Evolutionary conservation across 2,888 invertebrate species (phyloP).

Genomic region (Calameuta idolon): DNA sequence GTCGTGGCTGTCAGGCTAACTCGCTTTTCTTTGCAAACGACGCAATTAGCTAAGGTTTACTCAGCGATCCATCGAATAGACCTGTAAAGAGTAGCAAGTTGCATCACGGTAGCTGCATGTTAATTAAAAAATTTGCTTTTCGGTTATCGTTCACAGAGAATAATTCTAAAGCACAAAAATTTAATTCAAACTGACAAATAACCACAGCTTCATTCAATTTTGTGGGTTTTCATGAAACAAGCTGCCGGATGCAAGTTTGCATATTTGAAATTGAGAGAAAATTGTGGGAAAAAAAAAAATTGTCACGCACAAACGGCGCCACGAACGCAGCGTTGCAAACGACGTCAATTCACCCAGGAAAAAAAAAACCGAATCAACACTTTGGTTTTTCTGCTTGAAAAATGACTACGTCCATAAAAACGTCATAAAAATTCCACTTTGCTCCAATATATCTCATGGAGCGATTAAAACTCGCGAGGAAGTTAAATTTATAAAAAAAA

Average conservation of each 20-base stretch:
- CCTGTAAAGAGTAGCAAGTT: not conserved
- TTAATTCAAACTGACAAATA: too few relatives aligned
- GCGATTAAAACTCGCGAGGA: not conserved
- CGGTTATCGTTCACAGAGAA: too few relatives aligned
- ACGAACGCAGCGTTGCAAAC: not conserved
- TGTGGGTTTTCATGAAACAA: not conserved
- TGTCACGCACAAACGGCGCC: not conserved
- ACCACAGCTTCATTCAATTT: not conserved
- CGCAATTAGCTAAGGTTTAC: not conserved
- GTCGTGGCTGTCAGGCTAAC: not conserved
- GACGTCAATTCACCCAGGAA: not conserved
- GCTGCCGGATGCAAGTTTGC: not conserved
- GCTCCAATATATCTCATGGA: not conserved
- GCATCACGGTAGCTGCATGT: not conserved
- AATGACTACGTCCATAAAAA: not conserved
- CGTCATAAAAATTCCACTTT: not conserved
- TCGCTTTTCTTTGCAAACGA: not conserved
- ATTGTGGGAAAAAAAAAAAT: not conserved
- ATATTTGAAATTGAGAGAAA: not conserved
- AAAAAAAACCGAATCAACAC: not conserved
- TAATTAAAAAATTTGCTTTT: not conserved
- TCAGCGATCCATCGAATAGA: not conserved
- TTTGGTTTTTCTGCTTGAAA: not conserved
- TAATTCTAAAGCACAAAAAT: too few relatives aligned
- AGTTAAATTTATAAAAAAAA: not conserved